These are phyloP conservation scores for Anableps anableps DNA, from an alignment of 2,797 vertebrate genomes.

Conservation along the genomic window DNA sequence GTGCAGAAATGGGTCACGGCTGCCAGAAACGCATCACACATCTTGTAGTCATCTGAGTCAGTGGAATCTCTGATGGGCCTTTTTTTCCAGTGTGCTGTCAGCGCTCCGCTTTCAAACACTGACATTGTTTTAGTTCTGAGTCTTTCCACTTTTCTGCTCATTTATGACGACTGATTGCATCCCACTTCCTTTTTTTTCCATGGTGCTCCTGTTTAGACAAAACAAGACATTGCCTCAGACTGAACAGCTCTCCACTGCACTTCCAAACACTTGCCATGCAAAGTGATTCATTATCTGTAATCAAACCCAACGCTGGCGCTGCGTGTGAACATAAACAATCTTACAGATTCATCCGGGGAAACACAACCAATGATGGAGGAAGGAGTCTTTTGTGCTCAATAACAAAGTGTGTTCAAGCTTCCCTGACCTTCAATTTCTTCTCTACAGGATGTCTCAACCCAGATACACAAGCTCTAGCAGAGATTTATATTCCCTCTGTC, in stretches of 20 bases:
- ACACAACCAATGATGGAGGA: neutral
- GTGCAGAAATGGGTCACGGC: conserved; percentile 71
- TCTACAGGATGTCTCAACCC: conserved; percentile 30
- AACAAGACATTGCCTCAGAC: conserved; percentile 52
- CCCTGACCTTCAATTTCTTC: conserved; percentile 33
- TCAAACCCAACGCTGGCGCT: conserved; percentile 40
- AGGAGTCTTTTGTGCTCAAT: conserved; percentile 26
- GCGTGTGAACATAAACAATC: conserved; percentile 34
- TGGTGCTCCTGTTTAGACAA: conserved; percentile 41
- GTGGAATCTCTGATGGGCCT: conserved; percentile 66
- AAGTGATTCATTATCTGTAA: conserved; percentile 63
- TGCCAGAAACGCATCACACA: conserved; percentile 67
- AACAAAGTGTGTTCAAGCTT: conserved; percentile 18
- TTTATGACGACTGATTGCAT: conserved; percentile 58
- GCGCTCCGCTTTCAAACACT: conserved; percentile 48
- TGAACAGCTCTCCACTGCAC: conserved; percentile 39
- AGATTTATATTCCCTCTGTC: conserved; percentile 24
- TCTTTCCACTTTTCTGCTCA: conserved; percentile 54
- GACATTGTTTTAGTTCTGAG: conserved; percentile 52
- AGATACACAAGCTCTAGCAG: conserved; percentile 26
- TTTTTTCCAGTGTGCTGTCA: conserved; percentile 53
- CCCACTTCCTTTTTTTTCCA: conserved; percentile 37
- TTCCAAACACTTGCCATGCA: conserved; percentile 31
- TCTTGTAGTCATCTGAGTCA: conserved; percentile 54
- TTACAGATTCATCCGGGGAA: conserved; percentile 31